Base-by-base conservation (phyloP, 2,888 invertebrate species). In the Nephrocerus scutellatus region DNA sequence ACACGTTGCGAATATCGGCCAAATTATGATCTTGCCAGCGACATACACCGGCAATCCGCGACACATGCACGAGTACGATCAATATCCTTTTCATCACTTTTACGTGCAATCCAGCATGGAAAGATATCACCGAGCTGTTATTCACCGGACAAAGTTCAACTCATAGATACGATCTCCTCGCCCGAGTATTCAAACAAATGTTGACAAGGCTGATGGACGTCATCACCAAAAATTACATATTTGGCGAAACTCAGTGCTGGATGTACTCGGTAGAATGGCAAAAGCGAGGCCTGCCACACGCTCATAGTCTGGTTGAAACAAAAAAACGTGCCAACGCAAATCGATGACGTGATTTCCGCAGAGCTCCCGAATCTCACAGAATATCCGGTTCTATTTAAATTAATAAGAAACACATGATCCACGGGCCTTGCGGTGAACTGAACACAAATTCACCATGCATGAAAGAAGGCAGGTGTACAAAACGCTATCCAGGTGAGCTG, bases 271-370 rank as follows among this genome's bases (percentile, higher is more conserved):
- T n/a, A n/a, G n/a, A n/a, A n/a, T n/a, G n/a, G n/a, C 36, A 38
- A 12, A 30, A 30, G 34, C 31, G 39, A 22, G 39, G 39, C 6
- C 30, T 38, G 19, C 37, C 39, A 15, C 40, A 44, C 20, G 37
- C 35, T 10, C 37, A 37, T 20, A 41, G 36, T 41, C 6, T 41
- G 36, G 36, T 18, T 36, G 23, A 26, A 13, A 21, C 14, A 31
- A 30, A 36, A 36, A 26, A 25, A n/a, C n/a, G n/a, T n/a, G n/a
- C n/a, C n/a, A n/a, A n/a, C n/a, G n/a, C n/a, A 15, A 21, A 39
- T 39, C 28, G 39, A 33, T 39, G 16, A 21, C 31, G 12, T 20
- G 3, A 16, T 39, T 10, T 26, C 15, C 16, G 30, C 30, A 16
- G 30, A 9, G 18, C 10, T 31, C n/a, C n/a, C n/a, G n/a, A n/a